Base-by-base conservation (phyloP, 2,888 invertebrate genomes). In the Achlya flavicornis region DNA sequence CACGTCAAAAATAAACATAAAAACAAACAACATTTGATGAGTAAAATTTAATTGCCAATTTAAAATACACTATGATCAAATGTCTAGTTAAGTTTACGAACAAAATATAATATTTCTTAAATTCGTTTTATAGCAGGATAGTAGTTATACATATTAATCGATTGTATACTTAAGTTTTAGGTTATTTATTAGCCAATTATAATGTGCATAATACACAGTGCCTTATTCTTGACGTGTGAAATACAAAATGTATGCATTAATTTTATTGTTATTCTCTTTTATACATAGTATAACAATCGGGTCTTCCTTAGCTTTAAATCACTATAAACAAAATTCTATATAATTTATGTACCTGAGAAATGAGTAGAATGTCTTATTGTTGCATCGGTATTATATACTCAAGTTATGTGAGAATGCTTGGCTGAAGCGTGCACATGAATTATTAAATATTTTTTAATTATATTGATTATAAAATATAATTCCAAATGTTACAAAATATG, bases 341-440 rank as follows among this genome's bases (percentile, higher is more conserved):
- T 53, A 10, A 53, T 10, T 19, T 16, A 19, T 57, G 57, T 33
- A 58, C 58, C 41, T 46, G 46, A 41, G 38, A 35, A 48, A 6
- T 8, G 38, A 8, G 48, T 63, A 57, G 48, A 62, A 46, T 63
- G 62, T 48, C 43, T 41, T 43, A 58, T 58, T 61, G 57, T 60
- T 46, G 16, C 33, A 11, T 35, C 57, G 58, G 53, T 63, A 62
- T 67, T 66, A 77, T 79, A 80, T 82, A 70, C 86, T 89, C 89
- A 87, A 88, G 88, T 74, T 85, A 85, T 87, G 87, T 86, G 85
- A 75, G 69, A 74, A 78, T 74, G 83, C 73, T 75, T 68, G 83
- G 81, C 81, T 83, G 82, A 78, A 70, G 79, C 72, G 79, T 79
- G 77, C 78, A 79, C 69, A 73, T 74, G 66, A 63, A 72, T 71